Evolutionary conservation across 2,113 vertebrate species (phyloP).

Genomic region (Manacus vitellinus): DNA sequence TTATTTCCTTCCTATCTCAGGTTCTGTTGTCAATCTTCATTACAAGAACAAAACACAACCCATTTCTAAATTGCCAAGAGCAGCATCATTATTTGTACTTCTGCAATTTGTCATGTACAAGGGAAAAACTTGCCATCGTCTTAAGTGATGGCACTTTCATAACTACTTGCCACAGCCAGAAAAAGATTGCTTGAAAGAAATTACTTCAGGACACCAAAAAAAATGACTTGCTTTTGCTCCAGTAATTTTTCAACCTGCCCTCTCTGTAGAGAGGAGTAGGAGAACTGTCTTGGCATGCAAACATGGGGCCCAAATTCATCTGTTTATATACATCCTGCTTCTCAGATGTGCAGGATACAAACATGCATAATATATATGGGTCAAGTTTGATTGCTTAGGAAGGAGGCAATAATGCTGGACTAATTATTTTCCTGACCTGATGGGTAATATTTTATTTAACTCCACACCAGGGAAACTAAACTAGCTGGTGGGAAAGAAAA

Average conservation of each 20-base stretch:
- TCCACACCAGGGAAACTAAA: slow-evolving; percentile 61
- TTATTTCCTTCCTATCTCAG: not conserved
- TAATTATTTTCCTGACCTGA: slow-evolving; percentile 81
- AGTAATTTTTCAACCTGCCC: not conserved
- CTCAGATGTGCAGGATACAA: slow-evolving; percentile 61
- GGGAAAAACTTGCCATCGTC: not conserved
- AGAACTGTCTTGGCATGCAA: not conserved
- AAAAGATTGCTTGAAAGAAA: not conserved
- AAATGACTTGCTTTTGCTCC: not conserved
- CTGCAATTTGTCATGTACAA: not conserved
- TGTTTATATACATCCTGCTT: not conserved
- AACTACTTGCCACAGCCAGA: not conserved
- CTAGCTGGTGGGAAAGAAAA: slow-evolving; percentile 58
- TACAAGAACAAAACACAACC: not conserved
- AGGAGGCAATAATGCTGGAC: slow-evolving; percentile 72
- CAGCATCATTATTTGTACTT: not conserved
- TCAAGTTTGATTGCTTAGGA: slow-evolving; percentile 77
- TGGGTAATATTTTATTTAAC: slow-evolving; percentile 79
- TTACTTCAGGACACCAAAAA: not conserved
- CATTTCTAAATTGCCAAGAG: not conserved
- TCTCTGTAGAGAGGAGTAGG: not conserved
- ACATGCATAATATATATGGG: slow-evolving; percentile 82
- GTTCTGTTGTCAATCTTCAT: not conserved
- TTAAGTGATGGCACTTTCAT: not conserved
- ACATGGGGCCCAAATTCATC: not conserved